These are phyloP conservation scores for Aspiorhynchus laticeps DNA, from an alignment of 2,113 vertebrate species.

Conservation along the genomic window DNA sequence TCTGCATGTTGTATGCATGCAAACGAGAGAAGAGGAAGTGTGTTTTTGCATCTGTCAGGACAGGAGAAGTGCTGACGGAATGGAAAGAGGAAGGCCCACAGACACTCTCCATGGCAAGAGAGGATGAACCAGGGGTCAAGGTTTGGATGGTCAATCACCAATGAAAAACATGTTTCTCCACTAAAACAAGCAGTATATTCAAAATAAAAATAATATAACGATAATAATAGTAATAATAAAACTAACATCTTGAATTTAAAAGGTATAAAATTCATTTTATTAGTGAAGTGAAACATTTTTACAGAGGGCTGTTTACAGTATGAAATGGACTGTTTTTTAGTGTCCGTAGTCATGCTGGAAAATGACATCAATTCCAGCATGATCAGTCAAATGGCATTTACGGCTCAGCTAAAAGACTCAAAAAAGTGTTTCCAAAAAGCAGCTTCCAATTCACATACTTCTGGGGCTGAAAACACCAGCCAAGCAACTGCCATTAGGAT, in stretches of 20 bases:
- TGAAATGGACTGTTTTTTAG: neutral
- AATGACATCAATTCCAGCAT: neutral
- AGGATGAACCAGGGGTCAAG: neutral
- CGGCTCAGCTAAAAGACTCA: neutral
- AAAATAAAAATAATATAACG: neutral
- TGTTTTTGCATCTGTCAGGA: constrained; percentile 24
- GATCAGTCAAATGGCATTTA: neutral
- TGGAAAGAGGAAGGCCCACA: neutral
- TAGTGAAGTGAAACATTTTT: neutral
- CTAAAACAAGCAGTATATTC: neutral
- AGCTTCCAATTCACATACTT: constrained; percentile 1
- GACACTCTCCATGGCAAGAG: constrained; percentile 12
- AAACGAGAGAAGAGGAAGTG: constrained; percentile 13
- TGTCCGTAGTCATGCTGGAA: neutral
- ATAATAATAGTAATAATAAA: neutral
- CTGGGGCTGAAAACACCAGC: neutral
- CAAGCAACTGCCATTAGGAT: constrained; percentile 25
- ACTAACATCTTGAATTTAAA: neutral
- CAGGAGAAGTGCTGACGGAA: constrained; percentile 7
- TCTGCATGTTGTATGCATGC: neutral
- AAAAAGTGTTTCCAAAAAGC: neutral
- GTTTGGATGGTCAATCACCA: neutral
- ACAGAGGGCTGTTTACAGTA: neutral
- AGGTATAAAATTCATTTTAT: neutral
- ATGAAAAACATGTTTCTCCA: neutral